Evolutionary conservation across 2,113 vertebrate species (phyloP).

Genomic region (Phaethon lepturus): DNA sequence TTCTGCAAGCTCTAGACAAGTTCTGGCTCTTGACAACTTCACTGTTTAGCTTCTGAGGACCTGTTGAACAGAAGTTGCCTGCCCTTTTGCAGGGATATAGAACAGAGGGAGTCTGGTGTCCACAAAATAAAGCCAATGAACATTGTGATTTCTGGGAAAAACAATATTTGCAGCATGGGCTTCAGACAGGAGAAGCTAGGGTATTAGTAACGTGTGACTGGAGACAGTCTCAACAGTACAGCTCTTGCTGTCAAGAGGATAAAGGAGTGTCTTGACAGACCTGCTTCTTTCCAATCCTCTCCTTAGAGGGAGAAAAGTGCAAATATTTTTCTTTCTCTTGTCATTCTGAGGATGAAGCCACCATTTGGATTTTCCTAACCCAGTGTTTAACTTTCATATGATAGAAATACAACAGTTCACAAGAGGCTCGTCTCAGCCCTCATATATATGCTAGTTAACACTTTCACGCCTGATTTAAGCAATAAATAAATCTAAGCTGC

Average conservation of each 20-base stretch:
- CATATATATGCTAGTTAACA: not conserved
- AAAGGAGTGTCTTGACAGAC: slow-evolving; percentile 6
- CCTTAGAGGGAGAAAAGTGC: slow-evolving; percentile 1
- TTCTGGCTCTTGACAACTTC: not conserved
- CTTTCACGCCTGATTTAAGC: not conserved
- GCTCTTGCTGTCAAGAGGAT: slow-evolving; percentile 2
- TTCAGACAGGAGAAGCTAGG: slow-evolving; percentile 5
- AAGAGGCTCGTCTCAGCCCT: not conserved
- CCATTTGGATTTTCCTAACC: slow-evolving; percentile 32
- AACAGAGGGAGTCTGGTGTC: not conserved
- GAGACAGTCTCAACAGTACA: not conserved
- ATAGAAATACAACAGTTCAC: slow-evolving; percentile 6
- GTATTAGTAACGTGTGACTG: slow-evolving; percentile 13
- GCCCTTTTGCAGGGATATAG: not conserved
- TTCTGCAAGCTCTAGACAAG: not conserved
- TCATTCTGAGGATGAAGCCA: slow-evolving; percentile 16
- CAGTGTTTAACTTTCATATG: slow-evolving; percentile 46
- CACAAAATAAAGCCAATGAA: not conserved
- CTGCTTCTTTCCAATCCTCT: not conserved
- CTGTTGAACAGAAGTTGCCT: not conserved
- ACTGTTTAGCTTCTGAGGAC: not conserved
- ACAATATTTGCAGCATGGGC: not conserved
- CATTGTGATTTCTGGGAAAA: not conserved
- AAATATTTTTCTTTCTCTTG: slow-evolving; percentile 51
- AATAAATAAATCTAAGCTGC: not conserved